Percentiles rank a stretch among this genome's conserved stretches.
Evolutionary conservation across 2,113 vertebrate species (phyloP).

Genomic region (Tachysurus fulvidraco): DNA sequence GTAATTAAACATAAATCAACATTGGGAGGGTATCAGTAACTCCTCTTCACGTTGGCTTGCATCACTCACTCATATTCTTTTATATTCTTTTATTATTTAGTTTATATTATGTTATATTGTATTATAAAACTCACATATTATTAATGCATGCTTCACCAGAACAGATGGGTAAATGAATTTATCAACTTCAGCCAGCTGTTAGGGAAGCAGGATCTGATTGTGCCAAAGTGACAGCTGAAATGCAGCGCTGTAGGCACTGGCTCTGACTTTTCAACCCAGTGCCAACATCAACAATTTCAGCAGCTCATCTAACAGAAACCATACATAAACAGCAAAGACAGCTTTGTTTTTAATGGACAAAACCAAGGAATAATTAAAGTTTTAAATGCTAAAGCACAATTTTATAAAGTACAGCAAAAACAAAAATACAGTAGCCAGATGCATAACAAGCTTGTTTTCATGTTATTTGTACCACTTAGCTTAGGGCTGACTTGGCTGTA

Average conservation of each 20-base stretch:
- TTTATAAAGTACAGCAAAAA: background rate
- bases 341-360: background rate
- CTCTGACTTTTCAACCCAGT: background rate
- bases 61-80: background rate
- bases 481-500: background rate
- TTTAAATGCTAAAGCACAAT: background rate
- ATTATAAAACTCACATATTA: background rate
- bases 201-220: background rate
- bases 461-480: background rate
- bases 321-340: conserved; percentile 10
- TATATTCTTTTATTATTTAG: background rate
- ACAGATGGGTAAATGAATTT: background rate
- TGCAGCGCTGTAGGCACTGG: background rate
- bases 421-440: background rate
- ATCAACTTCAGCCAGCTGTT: conserved; percentile 4
- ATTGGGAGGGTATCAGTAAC: background rate
- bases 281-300: conserved; percentile 3
- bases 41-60: background rate
- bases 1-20: background rate
- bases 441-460: background rate
- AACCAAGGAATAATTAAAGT: conserved; percentile 8
- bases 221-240: conserved; percentile 25
- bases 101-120: background rate
- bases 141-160: background rate
- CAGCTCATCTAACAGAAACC: conserved; percentile 1